These are phyloP conservation scores for Todus mexicanus DNA, from an alignment of 2,797 vertebrate genomes.

Conservation along the genomic window DNA sequence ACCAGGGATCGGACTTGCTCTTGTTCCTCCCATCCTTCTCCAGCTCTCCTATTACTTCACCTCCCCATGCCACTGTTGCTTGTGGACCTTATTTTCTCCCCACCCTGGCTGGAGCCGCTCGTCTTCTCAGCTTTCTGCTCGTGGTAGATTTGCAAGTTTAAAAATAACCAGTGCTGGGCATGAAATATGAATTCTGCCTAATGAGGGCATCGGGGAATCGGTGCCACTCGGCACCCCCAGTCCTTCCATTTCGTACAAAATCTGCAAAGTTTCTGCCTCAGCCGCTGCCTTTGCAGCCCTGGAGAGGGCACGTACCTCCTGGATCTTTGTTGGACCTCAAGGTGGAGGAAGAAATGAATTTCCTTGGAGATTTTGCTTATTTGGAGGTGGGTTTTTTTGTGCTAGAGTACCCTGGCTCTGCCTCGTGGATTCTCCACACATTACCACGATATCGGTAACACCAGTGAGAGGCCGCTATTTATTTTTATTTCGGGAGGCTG, in stretches of 20 bases:
- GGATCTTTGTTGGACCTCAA: not conserved
- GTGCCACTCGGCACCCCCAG: not conserved
- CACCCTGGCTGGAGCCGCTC: not conserved
- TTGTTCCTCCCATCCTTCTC: not conserved
- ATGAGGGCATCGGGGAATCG: not conserved
- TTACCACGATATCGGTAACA: not conserved
- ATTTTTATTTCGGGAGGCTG: not conserved
- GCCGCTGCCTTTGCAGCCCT: not conserved
- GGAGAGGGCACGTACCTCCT: not conserved
- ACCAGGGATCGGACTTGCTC: accelerated
- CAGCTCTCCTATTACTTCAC: not conserved
- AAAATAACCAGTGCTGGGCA: not conserved
- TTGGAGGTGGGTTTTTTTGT: not conserved
- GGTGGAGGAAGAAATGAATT: accelerated
- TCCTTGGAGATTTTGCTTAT: not conserved
- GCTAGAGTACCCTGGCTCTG: accelerated
- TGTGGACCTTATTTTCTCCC: not conserved
- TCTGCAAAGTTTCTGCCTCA: not conserved
- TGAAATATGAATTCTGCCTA: not conserved
- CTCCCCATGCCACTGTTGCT: not conserved
- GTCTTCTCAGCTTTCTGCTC: not conserved
- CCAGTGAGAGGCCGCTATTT: not conserved
- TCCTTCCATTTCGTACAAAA: not conserved
- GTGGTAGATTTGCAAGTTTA: not conserved
- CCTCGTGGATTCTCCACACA: accelerated